Base-by-base conservation (phyloP, 2,888 invertebrate genomes). In the Melanostoma mellinum region DNA sequence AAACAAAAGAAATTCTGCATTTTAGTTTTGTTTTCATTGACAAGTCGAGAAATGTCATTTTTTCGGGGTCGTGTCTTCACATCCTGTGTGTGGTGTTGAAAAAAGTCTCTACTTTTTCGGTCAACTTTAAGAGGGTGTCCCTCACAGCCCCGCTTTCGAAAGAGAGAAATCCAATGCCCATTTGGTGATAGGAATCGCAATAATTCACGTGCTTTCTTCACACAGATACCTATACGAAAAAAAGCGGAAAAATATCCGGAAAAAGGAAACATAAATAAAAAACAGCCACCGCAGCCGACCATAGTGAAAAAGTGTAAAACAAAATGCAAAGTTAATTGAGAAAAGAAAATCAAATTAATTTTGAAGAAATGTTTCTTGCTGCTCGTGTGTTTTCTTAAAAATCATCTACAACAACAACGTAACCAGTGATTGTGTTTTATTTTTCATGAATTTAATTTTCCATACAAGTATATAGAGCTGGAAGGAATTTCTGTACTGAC, bases 271-370 rank as follows among this genome's bases (percentile, higher is more conserved):
- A 20, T 9, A 40, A 48, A 32, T 48, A 56, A 48, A 42, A 40
- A 56, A 63, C 5, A 53, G 50, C 35, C 44, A 55, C 56, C 77
- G 10, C 65, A 67, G 35, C 52, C 61, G 48, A 61, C 35, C 42
- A 6, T 44, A 74, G 67, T 79, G 61, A 74, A 75, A 77, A 81
- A 81, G 72, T 76, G 78, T 73, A 68, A 52, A 82, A 76, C 72
- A 82, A 73, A 69, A 82, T 82, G 82, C 82, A 79, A 84, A 84
- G 74, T 75, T 75, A 79, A 84, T 84, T 84, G 65, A 20, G 20
- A 20, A 71, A 71, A 69, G 65, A 76, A 75, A 71, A 65, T 75
- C 30, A 36, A 56, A 33, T 36, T 42, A 78, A 35, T 71, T 56
- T 33, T 55, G 55, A 69, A 46, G 9, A 42, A 50, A 55, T 76